Evolutionary conservation across 2,797 vertebrate genomes (phyloP).

Genomic region (Chanos chanos): DNA sequence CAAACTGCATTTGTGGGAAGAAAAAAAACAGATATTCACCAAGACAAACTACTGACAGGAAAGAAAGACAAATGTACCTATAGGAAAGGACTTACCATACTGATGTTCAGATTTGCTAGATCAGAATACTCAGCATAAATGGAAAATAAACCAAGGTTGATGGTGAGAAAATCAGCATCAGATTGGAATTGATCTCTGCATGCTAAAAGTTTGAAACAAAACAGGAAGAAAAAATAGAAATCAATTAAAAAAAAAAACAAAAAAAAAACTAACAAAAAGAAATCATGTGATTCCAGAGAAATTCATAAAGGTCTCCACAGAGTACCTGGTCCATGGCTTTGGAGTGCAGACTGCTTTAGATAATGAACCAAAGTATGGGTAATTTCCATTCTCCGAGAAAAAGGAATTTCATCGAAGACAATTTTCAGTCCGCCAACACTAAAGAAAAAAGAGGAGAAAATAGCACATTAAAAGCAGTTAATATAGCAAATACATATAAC

Average conservation of each 20-base stretch:
- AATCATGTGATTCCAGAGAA: not conserved
- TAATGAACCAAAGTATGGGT: constrained; percentile 24
- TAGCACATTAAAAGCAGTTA: not conserved
- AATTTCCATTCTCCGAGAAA: not conserved
- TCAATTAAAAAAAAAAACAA: not conserved
- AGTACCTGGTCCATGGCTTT: constrained; percentile 35
- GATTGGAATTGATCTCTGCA: constrained; percentile 35
- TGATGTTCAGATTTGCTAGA: constrained; percentile 45
- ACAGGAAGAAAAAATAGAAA: not conserved
- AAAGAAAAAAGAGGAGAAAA: not conserved
- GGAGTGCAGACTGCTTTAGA: constrained; percentile 14
- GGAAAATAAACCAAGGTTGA: constrained; percentile 47
- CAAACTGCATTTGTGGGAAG: constrained; percentile 16
- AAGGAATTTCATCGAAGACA: constrained; percentile 9
- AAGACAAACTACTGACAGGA: not conserved
- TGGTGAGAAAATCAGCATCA: constrained; percentile 41
- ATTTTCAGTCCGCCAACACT: constrained; percentile 40
- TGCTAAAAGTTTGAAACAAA: constrained; percentile 14
- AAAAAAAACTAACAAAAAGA: not conserved
- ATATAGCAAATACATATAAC: not conserved
- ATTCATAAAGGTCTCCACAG: too few relatives aligned
- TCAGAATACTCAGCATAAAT: constrained; percentile 22
- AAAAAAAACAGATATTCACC: not conserved
- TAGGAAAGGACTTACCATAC: constrained; percentile 17
- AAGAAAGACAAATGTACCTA: not conserved